Percentiles rank a stretch among this genome's conserved stretches.
These are phyloP conservation scores for Neoscelio sp. DNA, from an alignment of 2,888 invertebrate species.

Conservation along the genomic window DNA sequence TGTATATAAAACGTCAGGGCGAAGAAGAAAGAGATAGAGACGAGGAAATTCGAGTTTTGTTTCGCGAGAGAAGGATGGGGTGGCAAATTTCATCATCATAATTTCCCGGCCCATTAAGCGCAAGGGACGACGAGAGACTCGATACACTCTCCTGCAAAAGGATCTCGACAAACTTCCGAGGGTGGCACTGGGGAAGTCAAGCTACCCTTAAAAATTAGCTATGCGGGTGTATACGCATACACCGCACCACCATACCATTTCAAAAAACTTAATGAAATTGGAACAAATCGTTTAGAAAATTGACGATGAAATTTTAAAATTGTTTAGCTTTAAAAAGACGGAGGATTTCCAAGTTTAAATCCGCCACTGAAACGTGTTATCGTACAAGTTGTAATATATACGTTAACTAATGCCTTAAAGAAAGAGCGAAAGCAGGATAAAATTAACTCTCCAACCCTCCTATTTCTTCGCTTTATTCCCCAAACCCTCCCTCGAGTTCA, in stretches of 20 bases:
- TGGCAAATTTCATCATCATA: constrained; percentile 82
- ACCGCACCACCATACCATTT: constrained; percentile 4
- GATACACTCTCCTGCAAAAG: constrained; percentile 76
- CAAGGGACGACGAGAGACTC: constrained; percentile 68
- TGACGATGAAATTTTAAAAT: constrained; percentile 49
- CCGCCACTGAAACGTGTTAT: constrained; percentile 29
- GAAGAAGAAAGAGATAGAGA: constrained; percentile 7
- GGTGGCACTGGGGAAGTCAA: constrained; percentile 46
- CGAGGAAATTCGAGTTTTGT: constrained; percentile 48
- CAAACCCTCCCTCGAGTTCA: constrained; percentile 47
- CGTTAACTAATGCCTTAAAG: constrained; percentile 39
- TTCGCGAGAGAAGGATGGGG: constrained; percentile 54
- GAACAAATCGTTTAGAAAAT: constrained; percentile 61
- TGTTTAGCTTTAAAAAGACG: constrained; percentile 12
- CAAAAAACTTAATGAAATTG: constrained; percentile 54
- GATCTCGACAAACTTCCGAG: constrained; percentile 74
- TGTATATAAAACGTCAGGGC: constrained; percentile 21
- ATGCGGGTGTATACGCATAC: constrained; percentile 20
- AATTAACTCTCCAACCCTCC: constrained; percentile 37
- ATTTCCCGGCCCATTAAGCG: constrained; percentile 82
- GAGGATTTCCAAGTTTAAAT: constrained; percentile 15
- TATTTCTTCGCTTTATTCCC: constrained; percentile 40
- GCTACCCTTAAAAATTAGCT: constrained; percentile 58
- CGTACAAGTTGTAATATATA: constrained; percentile 16
- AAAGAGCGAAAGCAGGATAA: constrained; percentile 41